Evolutionary conservation across 2,888 invertebrate genomes (phyloP), one percentile per base, ranked within the genome.

Genomic region (Leptura quadrifasciata): DNA sequence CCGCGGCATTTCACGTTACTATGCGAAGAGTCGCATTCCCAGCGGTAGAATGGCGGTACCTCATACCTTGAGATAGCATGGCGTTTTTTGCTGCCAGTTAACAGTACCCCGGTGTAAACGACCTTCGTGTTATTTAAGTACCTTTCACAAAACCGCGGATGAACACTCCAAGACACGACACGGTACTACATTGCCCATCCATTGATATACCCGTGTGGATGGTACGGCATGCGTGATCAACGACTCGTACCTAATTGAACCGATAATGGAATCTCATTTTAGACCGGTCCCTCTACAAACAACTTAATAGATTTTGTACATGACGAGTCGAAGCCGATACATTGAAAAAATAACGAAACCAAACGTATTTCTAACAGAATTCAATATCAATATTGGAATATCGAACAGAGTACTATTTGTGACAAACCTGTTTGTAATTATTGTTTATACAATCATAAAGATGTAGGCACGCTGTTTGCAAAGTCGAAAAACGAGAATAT

Each of bases 61-160:
- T 65, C 57, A 20, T 57, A 57, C 65, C 52, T 65, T 24, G 65
- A 67, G 58, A 57, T 35, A 64, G 55, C 72, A 52, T 52, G 55
- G 69, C 57, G 74, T 79, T 82, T 80, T 81, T 81, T 81, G 78
- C 79, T 78, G 72, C 68, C 75, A 80, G 81, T 77, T 85, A 85
- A 85, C 85, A 84, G 85, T 85, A 84, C 83, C 78, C 77, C 78
- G 81, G 85, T 85, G 85, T 85, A 85, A 85, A 85, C 79, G 85
- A 85, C 85, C 85, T 85, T 84, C 82, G 72, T 80, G 84, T 80
- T 84, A 84, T 85, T 85, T 83, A 82, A 82, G 82, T 79, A 78
- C 84, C 83, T 83, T 84, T 84, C 82, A 84, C 82, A 74, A 81
- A 82, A 79, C 76, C 76, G 75, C 78, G 75, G 80, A 79, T 79